Percentiles rank a stretch among this genome's conserved stretches.
These are phyloP conservation scores for Rhagonycha lutea DNA, from an alignment of 2,888 invertebrate species.

Conservation along the genomic window DNA sequence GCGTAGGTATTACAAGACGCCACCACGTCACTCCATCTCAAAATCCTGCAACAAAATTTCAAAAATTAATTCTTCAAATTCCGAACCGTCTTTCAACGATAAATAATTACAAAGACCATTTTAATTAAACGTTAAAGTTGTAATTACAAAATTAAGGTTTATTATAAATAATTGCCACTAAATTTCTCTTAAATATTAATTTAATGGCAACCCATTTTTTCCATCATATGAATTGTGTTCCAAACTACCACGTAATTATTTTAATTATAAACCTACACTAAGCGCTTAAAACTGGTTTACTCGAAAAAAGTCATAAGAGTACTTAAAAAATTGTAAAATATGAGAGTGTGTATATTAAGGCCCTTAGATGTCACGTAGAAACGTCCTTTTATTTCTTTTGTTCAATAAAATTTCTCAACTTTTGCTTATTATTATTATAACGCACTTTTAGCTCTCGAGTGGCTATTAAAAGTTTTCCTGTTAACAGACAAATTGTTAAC, in stretches of 20 bases:
- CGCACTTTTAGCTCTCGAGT: conserved; percentile 3
- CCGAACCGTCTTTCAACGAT: background rate
- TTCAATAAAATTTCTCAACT: background rate
- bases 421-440: background rate
- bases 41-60: background rate
- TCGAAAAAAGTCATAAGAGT: conserved; percentile 32
- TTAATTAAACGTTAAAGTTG: background rate
- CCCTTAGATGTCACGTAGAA: conserved; percentile 18
- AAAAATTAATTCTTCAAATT: background rate
- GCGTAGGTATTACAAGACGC: conserved; percentile 32
- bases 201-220: conserved; percentile 4
- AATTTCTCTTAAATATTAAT: background rate
- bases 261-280: conserved; percentile 39
- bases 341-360: conserved; percentile 26
- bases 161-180: background rate
- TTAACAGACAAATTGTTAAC: conserved; percentile 26
- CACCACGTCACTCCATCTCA: conserved; percentile 28
- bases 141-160: background rate
- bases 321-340: conserved; percentile 33
- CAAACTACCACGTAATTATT: conserved; percentile 33
- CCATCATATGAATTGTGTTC: background rate
- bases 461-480: conserved; percentile 18
- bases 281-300: conserved; percentile 31
- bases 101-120: background rate
- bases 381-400: background rate